These are phyloP conservation scores for Apistogramma diplotaenia DNA, from an alignment of 2,113 vertebrate genomes.

Conservation along the genomic window DNA sequence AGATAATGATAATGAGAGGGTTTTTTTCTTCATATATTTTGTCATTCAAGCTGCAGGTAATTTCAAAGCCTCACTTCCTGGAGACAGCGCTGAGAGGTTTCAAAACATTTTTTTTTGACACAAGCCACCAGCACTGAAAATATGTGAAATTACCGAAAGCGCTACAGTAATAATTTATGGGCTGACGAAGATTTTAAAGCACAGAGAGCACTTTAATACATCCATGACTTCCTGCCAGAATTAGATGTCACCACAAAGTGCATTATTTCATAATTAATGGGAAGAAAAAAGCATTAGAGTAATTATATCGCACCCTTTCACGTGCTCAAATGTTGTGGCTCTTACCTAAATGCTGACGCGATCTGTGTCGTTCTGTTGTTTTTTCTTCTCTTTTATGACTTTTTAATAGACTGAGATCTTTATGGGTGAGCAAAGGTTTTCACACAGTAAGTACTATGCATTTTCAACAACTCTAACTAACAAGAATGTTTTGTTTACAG, in stretches of 20 bases:
- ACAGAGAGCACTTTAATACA: conserved; percentile 30
- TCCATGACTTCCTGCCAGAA: conserved; percentile 27
- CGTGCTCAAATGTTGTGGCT: background rate
- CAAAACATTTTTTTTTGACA: background rate
- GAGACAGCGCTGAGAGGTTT: background rate
- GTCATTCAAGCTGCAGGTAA: background rate
- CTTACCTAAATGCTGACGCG: background rate
- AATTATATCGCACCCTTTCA: background rate
- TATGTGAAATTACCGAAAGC: background rate
- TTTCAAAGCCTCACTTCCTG: background rate
- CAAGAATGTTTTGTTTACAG: no score
- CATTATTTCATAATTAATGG: conserved; percentile 36
- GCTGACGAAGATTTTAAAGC: background rate
- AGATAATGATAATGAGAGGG: background rate
- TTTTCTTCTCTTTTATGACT: no score
- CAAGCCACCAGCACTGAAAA: background rate
- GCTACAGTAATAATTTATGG: conserved; percentile 22
- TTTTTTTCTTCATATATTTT: background rate
- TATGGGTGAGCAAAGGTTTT: no score
- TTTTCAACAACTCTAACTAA: no score
- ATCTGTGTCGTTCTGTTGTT: background rate
- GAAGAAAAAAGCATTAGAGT: background rate
- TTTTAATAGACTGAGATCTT: no score
- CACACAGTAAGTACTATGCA: no score
- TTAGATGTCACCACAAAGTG: conserved; percentile 38